Evolutionary conservation across 2,113 vertebrate genomes (phyloP), one percentile per base, ranked within the genome.

Genomic region (Mastomys coucha): DNA sequence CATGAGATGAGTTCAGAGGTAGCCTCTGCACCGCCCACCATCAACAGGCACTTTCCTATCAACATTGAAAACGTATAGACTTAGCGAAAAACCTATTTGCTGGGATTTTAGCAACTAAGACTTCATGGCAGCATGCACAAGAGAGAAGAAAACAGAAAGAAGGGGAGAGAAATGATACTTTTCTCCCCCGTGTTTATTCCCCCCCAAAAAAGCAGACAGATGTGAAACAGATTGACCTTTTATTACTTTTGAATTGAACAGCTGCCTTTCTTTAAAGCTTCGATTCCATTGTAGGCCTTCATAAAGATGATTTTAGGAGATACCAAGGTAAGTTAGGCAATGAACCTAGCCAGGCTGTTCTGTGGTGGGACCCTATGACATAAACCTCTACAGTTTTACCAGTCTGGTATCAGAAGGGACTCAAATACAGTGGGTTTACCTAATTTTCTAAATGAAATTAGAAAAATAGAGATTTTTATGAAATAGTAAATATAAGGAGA

Each of bases 231-330:
- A 97, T 63, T 98, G 97, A 98, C 96, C 93, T 98, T 98, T 98
- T 97, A 98, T 97, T 97, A 95, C 93, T 98, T 98, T 88, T 97
- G 97, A 98, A 98, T 96, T 97, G 97, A 98, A 98, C 88, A 97
- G 92, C 80, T 98, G 97, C 97, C 87, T 85, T 69, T 92, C 69
- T 97, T 98, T 97, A 98, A 98, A 97, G 89, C 82, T 86, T 98
- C 36, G 6, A 76, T 98, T 98, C 97, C 92, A 97, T 94, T 95
- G 89, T 81, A 92, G 56, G 7, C 75, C 60, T 22, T 96, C 97
- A 96, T 96, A 97, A 97, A 98, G 97, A 97, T 96, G 97, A 97
- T 98, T 98, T 97, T 96, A 92, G 97, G 98, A 98, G 97, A 96
- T 96, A 69, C 87, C 92, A 89, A 95, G 82, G 96, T 95, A 97